Evolutionary conservation across 2,888 invertebrate genomes (phyloP), one percentile per base, ranked within the genome.

Genomic region (Pachliopta kotzebuea): DNA sequence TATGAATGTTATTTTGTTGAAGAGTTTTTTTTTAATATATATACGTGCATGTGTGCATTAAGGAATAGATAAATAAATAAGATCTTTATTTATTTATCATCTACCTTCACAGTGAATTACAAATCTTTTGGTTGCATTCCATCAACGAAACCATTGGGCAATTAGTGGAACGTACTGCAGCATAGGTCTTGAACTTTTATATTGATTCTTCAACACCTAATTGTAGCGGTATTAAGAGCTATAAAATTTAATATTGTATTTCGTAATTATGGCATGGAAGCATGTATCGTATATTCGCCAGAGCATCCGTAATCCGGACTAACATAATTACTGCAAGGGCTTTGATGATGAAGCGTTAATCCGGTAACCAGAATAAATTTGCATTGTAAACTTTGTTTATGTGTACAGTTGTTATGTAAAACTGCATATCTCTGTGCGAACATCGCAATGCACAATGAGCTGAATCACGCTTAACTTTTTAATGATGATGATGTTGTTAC

Each of bases 321-420:
- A 81, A 81, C 81, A 84, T 85, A 86, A 87, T 87, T 84, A 86
- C 79, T 80, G 75, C 85, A 84, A 88, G 85, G 85, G 82, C 80
- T 76, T 80, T 80, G 75, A 87, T 85, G 83, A 87, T 85, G 84
- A 83, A 78, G 86, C 79, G 84, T 81, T 88, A 86, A 87, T 86
- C 83, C 82, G 76, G 77, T 76, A 81, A 81, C 82, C 82, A 81
- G 87, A 88, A 88, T 89, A 88, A 85, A 89, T 89, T 88, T 88
- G 83, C 88, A 87, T 88, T 82, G 82, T 83, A 83, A 80, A 83
- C 76, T 65, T 60, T 60, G 60, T 56, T 64, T 65, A 64, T 60
- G 56, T 65, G 56, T 42, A 65, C 52, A 56, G 29, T 52, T 21
- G 56, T 26, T 60, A 65, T 65, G 26, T 65, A 55, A 64, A 65